These are phyloP conservation scores for Hirtodrosophila duncani DNA, from an alignment of 2,888 invertebrate species.

Conservation along the genomic window DNA sequence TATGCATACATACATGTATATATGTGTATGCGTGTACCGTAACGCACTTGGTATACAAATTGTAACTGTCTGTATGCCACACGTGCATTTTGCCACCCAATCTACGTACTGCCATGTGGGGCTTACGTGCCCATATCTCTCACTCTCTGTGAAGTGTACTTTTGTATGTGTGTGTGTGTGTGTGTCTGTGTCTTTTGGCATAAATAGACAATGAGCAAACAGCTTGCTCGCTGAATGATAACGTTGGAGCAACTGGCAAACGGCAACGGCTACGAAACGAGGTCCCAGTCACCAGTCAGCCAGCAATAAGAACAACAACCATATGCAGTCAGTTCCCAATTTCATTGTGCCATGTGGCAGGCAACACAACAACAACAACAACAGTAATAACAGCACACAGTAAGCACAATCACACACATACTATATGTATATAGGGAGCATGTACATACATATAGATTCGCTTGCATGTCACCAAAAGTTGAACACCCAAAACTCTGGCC, in stretches of 20 bases:
- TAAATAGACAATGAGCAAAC: constrained; percentile 72
- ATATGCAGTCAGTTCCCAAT: constrained; percentile 1
- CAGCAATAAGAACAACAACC: constrained; percentile 27
- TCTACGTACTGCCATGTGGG: no score
- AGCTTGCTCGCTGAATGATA: constrained; percentile 73
- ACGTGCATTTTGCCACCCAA: constrained; percentile 43
- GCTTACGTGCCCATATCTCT: constrained; percentile 57
- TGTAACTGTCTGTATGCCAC: constrained; percentile 64
- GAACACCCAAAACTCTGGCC: constrained; percentile 12
- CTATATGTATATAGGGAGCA: no score
- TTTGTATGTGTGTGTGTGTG: constrained; percentile 12
- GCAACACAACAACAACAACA: constrained; percentile 46
- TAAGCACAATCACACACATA: constrained; percentile 9
- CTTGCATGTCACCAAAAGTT: constrained; percentile 54
- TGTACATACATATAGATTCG: constrained; percentile 32
- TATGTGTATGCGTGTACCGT: constrained; percentile 24
- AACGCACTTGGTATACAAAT: constrained; percentile 61
- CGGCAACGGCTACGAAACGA: constrained; percentile 35
- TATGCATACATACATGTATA: constrained; percentile 2
- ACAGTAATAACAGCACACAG: constrained; percentile 28
- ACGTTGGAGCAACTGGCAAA: constrained; percentile 45
- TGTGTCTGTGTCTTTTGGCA: constrained; percentile 59
- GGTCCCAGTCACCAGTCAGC: constrained; percentile 28
- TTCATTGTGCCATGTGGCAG: constrained; percentile 62
- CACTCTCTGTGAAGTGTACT: background rate